Base-by-base conservation (phyloP, 2,797 vertebrate species). In the Hybognathus amarus region DNA sequence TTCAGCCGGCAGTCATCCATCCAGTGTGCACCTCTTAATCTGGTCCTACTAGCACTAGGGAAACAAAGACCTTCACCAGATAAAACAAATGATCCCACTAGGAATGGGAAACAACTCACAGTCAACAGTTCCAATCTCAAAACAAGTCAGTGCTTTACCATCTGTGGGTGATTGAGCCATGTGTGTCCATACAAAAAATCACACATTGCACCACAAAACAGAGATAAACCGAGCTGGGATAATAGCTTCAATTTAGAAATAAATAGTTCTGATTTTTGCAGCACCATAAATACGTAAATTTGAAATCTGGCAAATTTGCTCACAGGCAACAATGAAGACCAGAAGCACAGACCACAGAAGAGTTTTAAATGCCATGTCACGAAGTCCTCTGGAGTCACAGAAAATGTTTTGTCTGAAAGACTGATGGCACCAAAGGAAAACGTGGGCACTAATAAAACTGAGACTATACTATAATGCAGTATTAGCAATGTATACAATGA, bases 51-150 rank as follows among this genome's bases (percentile, higher is more conserved):
- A 88, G 86, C 85, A 83, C 89, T 88, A 89, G 89, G 91, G 89
- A 93, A 94, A 94, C 94, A 90, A 90, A 95, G 94, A 94, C 94
- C 93, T 96, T 94, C 94, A 94, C 91, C 91, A 89, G 88, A 87
- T 87, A 91, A 93, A 95, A 95, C 92, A 95, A 95, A 95, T 96
- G 94, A 94, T 91, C 88, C 90, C 86, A 89, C 87, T 90, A 79
- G 85, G 85, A 89, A 91, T 89, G 90, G 92, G 89, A 92, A 92
- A 95, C 94, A 93, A 93, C 91, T 94, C 94, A 95, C 80, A 59
- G 87, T 83, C 87, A 56, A 87, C 77, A 61, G 89, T 82, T 83
- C 78, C 87, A 80, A 56, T 12, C 42, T 83, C 80, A 88, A 90
- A 85, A 83, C 76, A 88, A 77, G 77, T 86, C 87, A 61, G 13